Evolutionary conservation across 2,113 vertebrate genomes (phyloP).

Genomic region (Melanerpes aurifrons): DNA sequence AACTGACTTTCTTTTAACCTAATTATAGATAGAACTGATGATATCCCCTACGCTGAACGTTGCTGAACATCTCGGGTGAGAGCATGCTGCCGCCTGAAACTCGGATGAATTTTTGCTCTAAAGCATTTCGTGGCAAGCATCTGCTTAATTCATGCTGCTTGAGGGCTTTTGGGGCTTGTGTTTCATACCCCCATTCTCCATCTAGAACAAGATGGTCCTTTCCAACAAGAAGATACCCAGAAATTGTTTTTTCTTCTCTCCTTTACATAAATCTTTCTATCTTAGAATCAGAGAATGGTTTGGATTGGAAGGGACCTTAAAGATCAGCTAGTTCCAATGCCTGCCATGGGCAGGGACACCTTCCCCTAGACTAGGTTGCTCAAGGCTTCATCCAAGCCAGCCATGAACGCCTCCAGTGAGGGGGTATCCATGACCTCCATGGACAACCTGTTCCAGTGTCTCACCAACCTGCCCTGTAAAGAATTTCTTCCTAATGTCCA

Average conservation of each 20-base stretch:
- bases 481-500: too few relatives aligned
- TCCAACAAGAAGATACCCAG: background rate
- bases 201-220: background rate
- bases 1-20: conserved; percentile 56
- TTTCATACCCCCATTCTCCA: background rate
- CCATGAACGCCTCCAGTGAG: too few relatives aligned
- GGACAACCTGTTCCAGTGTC: too few relatives aligned
- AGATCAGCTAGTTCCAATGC: too few relatives aligned
- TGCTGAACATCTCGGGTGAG: background rate
- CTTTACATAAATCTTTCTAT: background rate
- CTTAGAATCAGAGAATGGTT: too few relatives aligned
- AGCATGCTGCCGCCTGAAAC: background rate
- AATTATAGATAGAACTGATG: conserved; percentile 51
- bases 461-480: too few relatives aligned
- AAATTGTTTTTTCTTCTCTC: background rate
- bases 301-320: too few relatives aligned
- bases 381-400: too few relatives aligned
- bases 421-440: too few relatives aligned
- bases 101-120: background rate
- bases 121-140: background rate
- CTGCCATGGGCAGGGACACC: too few relatives aligned
- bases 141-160: background rate
- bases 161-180: background rate
- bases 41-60: conserved; percentile 37
- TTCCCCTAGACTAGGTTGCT: too few relatives aligned